phyloP scores from a whole-genome alignment of 2,113 vertebrate genomes.

The Boleophthalmus pectinirostris region DNA sequence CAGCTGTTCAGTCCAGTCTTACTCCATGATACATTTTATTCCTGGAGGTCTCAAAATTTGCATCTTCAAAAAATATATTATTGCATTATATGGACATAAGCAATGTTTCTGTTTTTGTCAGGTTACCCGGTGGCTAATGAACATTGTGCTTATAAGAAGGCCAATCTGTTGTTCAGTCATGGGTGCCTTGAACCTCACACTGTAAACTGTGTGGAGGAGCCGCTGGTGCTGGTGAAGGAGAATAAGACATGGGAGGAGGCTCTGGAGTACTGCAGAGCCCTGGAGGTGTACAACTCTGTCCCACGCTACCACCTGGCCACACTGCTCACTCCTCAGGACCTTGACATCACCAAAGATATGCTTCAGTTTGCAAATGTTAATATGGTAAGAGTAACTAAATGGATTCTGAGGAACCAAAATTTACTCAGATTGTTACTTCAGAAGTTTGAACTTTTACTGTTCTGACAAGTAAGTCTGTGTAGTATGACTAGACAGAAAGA shows the following conservation, averaged over 20 bases:
- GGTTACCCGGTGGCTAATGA: rapidly evolving
- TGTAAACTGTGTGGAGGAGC: slow-evolving; percentile 9
- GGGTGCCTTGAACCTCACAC: rapidly evolving
- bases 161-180: rapidly evolving
- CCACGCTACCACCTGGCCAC: slow-evolving; percentile 19
- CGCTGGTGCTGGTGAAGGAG: slow-evolving; percentile 32
- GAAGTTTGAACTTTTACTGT: too few species aligned
- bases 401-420: too few species aligned
- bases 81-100: too few species aligned
- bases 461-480: too few species aligned
- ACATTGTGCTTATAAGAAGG: slow-evolving; percentile 7
- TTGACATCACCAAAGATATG: background rate
- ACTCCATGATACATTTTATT: too few species aligned
- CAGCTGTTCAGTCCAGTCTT: too few species aligned
- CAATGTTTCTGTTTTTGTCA: background rate
- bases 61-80: too few species aligned
- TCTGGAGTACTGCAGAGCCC: slow-evolving; percentile 31
- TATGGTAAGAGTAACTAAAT: background rate
- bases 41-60: too few species aligned
- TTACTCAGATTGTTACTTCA: too few species aligned
- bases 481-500: too few species aligned
- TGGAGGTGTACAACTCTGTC: background rate
- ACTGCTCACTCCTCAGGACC: background rate
- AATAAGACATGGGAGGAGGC: slow-evolving; percentile 35
- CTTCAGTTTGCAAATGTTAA: background rate